Percentiles rank a stretch among this genome's conserved stretches.
Evolutionary conservation across 1,140 invertebrate genomes (phyloP).

Genomic region (Augochlora pura): DNA sequence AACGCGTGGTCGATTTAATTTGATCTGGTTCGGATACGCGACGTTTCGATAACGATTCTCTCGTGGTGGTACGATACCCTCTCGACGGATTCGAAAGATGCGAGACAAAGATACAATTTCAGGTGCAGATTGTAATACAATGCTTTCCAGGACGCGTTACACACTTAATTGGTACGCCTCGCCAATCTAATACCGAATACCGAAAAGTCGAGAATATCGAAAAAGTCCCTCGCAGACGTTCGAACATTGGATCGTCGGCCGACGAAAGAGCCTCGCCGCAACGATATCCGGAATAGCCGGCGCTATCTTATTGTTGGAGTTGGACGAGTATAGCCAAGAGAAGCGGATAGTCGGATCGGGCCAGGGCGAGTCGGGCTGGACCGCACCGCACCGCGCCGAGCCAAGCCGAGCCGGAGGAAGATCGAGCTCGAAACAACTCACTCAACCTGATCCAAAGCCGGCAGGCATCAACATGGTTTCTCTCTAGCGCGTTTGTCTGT

Average conservation of each 20-base stretch:
- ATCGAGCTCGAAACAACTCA: slow-evolving; percentile 63
- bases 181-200: too few relatives aligned
- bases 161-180: not conserved
- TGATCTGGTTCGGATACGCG: too few relatives aligned
- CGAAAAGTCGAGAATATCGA: too few relatives aligned
- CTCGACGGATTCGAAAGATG: too few relatives aligned
- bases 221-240: not conserved
- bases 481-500: slow-evolving; percentile 49
- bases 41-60: too few relatives aligned
- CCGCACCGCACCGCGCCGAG: too few relatives aligned
- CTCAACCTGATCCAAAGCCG: slow-evolving; percentile 64
- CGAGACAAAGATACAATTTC: not conserved
- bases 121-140: not conserved
- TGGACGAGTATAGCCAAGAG: too few relatives aligned
- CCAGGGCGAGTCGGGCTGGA: too few relatives aligned
- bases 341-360: too few relatives aligned
- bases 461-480: slow-evolving; percentile 62
- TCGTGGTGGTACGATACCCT: too few relatives aligned
- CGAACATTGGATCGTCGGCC: not conserved
- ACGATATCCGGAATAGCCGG: slow-evolving; percentile 59
- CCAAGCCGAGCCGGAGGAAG: slow-evolving; percentile 17
- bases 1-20: too few relatives aligned
- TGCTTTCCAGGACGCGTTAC: too few relatives aligned
- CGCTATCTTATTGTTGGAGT: slow-evolving; percentile 44
- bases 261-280: slow-evolving; percentile 3